Evolutionary conservation across 2,113 vertebrate species (phyloP), one percentile per base, ranked within the genome.

Genomic region (Donacobius atricapilla): DNA sequence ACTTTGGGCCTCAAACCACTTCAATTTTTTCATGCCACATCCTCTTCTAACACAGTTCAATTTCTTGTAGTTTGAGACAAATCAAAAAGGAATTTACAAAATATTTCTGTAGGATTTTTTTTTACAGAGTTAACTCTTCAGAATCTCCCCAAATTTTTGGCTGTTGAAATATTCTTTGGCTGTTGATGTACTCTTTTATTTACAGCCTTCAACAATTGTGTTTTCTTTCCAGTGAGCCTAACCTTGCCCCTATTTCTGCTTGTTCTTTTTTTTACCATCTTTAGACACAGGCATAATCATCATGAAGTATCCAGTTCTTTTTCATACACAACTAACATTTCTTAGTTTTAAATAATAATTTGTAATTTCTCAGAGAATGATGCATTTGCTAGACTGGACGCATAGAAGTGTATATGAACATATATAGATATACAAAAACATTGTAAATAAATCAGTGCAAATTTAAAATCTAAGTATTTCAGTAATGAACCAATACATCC

Each of bases 1-100:
- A 31, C 24, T 89, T 94, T 85, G 82, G 50, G 82, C 84, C 90
- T 68, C 90, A 90, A 94, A 91, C 66, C 47, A 48, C 84, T 87
- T 96, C 66, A 90, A 40, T 70, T 86, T 97, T 94, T 91, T 96
- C 47, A 40, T 61, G 91, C 87, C 75, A 83, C 53, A 90, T 95
- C 75, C 91, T 93, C 68, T 84, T 80, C 73, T 94, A 91, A 89
- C 9, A 57, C 20, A 82, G 53, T 87, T 85, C 50, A 69, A 61
- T 66, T 80, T 80, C 70, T 90, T 91, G 54, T 95, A 66, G 35
- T 66, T 73, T 48, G 33, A 91, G 42, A 76, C 5, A 0, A 82
- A 87, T 79, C 25, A 82, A 84, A 95, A 92, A 78, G 10, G 3
- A 25, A 66, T 68, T 70, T 72, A 56, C 6, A 89, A 73, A 37